Conservation (phyloP, 2,888 invertebrate genomes). For the Callyntrura guangdongensis region DNA sequence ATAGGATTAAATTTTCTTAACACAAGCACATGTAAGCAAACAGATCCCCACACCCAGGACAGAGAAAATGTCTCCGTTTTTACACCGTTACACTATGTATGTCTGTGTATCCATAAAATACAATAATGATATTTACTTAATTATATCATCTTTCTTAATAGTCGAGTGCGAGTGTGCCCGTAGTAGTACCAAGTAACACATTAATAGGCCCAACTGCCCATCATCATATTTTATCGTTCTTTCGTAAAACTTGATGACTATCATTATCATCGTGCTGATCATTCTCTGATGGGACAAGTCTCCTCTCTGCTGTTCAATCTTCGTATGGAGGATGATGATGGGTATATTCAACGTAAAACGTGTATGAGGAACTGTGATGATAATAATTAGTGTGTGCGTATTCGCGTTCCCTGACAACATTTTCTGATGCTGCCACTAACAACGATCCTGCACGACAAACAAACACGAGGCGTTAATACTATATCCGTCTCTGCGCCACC, state of each 20-base stretch:
- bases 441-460: not conserved
- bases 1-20: not conserved
- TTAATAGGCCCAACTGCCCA: not conserved
- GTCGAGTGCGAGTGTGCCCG: not conserved
- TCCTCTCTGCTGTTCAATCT: too few species aligned
- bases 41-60: too few species aligned
- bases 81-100: not conserved
- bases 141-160: constrained; percentile 21
- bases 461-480: not conserved
- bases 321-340: too few species aligned
- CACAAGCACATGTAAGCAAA: too few species aligned
- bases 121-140: constrained; percentile 14
- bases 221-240: constrained; percentile 13
- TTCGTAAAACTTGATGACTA: constrained; percentile 36
- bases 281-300: not conserved
- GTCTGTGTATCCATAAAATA: not conserved
- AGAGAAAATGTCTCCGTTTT: not conserved
- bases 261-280: constrained; percentile 4
- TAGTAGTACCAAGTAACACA: too few species aligned
- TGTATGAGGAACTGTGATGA: not conserved
- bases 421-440: too few species aligned
- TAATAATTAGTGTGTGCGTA: not conserved
- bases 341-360: not conserved
- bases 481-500: not conserved
- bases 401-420: not conserved